Evolutionary conservation across 2,888 invertebrate species (phyloP), one percentile per base, ranked within the genome.

Genomic region (Parelbella ahira): DNA sequence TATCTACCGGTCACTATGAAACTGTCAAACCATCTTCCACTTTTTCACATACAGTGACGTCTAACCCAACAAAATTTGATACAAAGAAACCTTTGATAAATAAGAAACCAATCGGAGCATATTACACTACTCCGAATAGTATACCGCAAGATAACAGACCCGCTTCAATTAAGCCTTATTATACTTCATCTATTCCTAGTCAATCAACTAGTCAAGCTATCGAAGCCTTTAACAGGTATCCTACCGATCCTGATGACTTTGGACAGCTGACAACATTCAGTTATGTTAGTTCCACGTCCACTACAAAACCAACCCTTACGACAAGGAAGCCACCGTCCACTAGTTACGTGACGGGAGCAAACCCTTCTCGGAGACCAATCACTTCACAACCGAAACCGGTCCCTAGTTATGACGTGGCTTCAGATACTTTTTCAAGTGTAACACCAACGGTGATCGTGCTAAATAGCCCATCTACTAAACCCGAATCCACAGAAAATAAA

Each of bases 381-480:
- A 71, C 79, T 30, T 62, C 74, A 18, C 51, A 68, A 1, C 50
- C 68, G 1, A 63, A 44, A 54, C 62, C 59, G 38, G 58, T 53
- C 47, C 74, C 63, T 45, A 83, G 49, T 44, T 89, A 68, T 53
- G 87, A 74, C 5, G 45, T 60, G 8, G 63, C 70, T n/a, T 63
- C 66, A 4, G 88, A 87, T 13, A 66, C 75, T 1, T 88, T 86
- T 53, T 78, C 86, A 11, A 87, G 87, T 48, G 84, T 79, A 0
- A 88, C 88, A 10, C 88, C 88, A 8, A 87, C 88, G 6, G 83
- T 88, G 0, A 88, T 88, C 36, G 79, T 88, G 0, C 50, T 88
- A 2, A 74, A 70, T 25, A 73, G 68, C 13, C 74, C 71, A 38
- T 72, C 77, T 4, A 52, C 70, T 0, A 70, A 79, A 60, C 70